Evolutionary conservation across 2,888 invertebrate species (phyloP).

Genomic region (Lycophotia porphyrea): DNA sequence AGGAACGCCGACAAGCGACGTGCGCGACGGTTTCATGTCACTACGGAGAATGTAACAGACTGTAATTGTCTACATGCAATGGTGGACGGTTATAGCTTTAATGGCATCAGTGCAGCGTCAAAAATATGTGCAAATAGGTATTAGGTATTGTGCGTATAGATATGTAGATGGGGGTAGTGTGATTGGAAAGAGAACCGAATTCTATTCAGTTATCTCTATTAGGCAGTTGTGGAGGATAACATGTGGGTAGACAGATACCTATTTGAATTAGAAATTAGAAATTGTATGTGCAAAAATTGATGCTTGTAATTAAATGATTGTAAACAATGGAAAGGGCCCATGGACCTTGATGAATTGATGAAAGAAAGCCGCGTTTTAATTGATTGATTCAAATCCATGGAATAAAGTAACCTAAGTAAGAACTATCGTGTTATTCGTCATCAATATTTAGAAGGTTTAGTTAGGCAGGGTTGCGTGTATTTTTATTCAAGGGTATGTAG

Average conservation of each 20-base stretch:
- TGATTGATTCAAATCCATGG: background rate
- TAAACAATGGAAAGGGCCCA: background rate
- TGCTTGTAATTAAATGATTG: background rate
- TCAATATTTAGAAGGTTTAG: slow-evolving; percentile 22
- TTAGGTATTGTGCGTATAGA: too few relatives aligned
- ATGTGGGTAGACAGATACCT: background rate
- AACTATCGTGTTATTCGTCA: background rate
- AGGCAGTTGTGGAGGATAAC: background rate
- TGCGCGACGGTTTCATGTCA: slow-evolving; percentile 53
- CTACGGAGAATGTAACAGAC: slow-evolving; percentile 30
- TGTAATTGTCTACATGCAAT: slow-evolving; percentile 30
- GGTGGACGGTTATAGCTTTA: background rate
- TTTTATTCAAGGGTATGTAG: slow-evolving; percentile 24
- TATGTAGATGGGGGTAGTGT: background rate
- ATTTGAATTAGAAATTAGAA: background rate
- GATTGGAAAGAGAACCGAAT: background rate
- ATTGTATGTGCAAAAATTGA: background rate
- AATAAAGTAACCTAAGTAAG: background rate
- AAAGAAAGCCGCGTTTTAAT: background rate
- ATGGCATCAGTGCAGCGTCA: too few relatives aligned
- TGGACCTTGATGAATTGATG: background rate
- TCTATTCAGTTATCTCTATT: background rate
- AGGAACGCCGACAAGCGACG: slow-evolving; percentile 53
- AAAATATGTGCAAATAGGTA: background rate
- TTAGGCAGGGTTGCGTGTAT: slow-evolving; percentile 7